phyloP scores from a whole-genome alignment of 2,797 vertebrate genomes.

The Peromyscus aztecus region DNA sequence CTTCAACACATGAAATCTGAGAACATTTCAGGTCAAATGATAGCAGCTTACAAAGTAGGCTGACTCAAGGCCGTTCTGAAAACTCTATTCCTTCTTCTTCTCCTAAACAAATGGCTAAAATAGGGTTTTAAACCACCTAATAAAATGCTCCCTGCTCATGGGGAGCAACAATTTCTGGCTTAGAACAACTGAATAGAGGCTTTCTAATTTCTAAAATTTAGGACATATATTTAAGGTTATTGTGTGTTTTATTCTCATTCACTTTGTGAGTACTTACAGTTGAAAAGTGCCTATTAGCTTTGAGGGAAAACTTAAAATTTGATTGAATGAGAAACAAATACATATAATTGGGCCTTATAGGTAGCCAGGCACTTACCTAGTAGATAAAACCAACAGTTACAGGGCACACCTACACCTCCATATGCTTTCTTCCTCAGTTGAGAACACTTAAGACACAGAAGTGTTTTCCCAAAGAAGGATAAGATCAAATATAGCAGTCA shows the following conservation, averaged over 20 bases:
- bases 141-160: background rate
- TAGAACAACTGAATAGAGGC: background rate
- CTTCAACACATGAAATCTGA: background rate
- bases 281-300: conserved; percentile 49
- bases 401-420: background rate
- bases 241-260: conserved; percentile 46
- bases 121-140: background rate
- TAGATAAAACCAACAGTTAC: conserved; percentile 31
- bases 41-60: background rate
- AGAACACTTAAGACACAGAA: conserved; percentile 43
- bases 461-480: background rate
- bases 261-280: background rate
- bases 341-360: conserved; percentile 42
- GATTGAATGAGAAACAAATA: conserved; percentile 65
- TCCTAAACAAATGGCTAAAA: conserved; percentile 38
- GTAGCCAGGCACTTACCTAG: conserved; percentile 35
- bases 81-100: background rate
- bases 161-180: conserved; percentile 58
- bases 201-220: conserved; percentile 64
- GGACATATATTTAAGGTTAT: conserved; percentile 43
- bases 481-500: background rate
- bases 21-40: background rate
- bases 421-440: conserved; percentile 42
- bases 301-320: conserved; percentile 57
- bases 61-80: background rate